Conservation (phyloP, 92 coral and sea anemone species). For the Chrysogorgia sp. region DNA sequence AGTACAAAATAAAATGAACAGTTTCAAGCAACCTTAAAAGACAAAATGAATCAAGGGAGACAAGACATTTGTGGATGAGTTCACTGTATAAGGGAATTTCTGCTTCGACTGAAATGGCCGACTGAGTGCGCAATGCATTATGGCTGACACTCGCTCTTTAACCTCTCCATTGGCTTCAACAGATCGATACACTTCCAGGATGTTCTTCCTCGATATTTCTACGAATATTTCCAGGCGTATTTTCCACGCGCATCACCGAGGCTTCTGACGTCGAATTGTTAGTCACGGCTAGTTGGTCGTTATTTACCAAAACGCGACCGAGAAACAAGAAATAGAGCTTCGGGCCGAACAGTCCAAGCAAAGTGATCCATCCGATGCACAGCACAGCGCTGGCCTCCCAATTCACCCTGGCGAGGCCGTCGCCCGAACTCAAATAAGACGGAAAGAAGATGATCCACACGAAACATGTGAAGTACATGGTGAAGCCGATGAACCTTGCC, state of each 20-base stretch:
- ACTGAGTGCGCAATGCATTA: no score
- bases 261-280: slow-evolving; percentile 18
- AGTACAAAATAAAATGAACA: no score
- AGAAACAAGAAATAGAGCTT: slow-evolving; percentile 57
- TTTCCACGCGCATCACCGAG: neutral
- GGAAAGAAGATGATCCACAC: slow-evolving; percentile 89
- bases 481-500: slow-evolving; percentile 90
- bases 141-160: no score
- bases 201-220: neutral
- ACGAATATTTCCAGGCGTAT: neutral
- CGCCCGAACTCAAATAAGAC: slow-evolving; percentile 69
- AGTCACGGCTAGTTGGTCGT: slow-evolving; percentile 30
- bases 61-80: no score
- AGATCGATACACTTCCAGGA: no score
- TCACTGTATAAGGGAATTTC: no score
- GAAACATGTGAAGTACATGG: slow-evolving; percentile 90
- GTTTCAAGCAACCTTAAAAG: no score
- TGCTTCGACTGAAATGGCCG: no score
- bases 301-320: neutral
- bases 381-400: slow-evolving; percentile 68
- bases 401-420: slow-evolving; percentile 37
- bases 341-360: slow-evolving; percentile 78
- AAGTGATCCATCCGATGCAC: slow-evolving; percentile 78
- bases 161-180: no score
- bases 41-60: no score